These are phyloP conservation scores for Ianthella basta DNA, from an alignment of 37 sponge, comb jelly and placozoan genomes.

Conservation along the genomic window DNA sequence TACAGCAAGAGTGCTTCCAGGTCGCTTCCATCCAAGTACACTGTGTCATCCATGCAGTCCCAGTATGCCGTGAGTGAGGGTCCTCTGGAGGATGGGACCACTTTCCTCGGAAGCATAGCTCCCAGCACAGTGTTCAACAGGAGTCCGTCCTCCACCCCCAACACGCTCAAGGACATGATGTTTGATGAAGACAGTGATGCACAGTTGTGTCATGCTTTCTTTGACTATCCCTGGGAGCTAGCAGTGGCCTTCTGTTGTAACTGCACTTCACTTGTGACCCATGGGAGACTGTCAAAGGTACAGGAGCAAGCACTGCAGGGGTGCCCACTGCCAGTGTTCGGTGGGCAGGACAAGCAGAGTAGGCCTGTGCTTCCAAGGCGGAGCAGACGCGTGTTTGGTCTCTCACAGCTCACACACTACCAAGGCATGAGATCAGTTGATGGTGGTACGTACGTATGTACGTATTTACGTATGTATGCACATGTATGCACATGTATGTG, in stretches of 20 bases:
- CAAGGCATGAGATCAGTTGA: neutral
- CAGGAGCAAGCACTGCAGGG: constrained; percentile 64
- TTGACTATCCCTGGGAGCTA: constrained; percentile 61
- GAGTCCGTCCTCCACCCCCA: constrained; percentile 49
- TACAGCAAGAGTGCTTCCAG: constrained; percentile 29
- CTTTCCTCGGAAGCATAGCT: constrained; percentile 55
- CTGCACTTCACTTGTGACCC: constrained; percentile 47
- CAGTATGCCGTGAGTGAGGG: constrained; percentile 73
- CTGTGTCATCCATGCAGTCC: constrained; percentile 1
- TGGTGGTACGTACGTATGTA: neutral
- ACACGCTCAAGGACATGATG: neutral
- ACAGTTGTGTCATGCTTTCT: neutral
- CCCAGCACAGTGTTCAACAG: constrained; percentile 59
- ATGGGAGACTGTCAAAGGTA: constrained; percentile 59
- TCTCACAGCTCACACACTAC: constrained; percentile 42
- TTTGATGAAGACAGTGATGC: constrained; percentile 33
- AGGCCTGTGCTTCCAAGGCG: neutral
- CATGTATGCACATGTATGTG: constrained; percentile 7
- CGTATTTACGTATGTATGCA: neutral
- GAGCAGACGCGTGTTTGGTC: constrained; percentile 25
- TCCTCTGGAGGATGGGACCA: constrained; percentile 55
- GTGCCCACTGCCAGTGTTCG: neutral
- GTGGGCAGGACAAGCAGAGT: neutral
- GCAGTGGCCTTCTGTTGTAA: constrained; percentile 30
- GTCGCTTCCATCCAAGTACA: constrained; percentile 7